A percentile compares a stretch with the other conserved stretches of the same genome.
These are phyloP conservation scores for Cirrhinus mrigala DNA, from an alignment of 2,797 vertebrate genomes.

Conservation along the genomic window DNA sequence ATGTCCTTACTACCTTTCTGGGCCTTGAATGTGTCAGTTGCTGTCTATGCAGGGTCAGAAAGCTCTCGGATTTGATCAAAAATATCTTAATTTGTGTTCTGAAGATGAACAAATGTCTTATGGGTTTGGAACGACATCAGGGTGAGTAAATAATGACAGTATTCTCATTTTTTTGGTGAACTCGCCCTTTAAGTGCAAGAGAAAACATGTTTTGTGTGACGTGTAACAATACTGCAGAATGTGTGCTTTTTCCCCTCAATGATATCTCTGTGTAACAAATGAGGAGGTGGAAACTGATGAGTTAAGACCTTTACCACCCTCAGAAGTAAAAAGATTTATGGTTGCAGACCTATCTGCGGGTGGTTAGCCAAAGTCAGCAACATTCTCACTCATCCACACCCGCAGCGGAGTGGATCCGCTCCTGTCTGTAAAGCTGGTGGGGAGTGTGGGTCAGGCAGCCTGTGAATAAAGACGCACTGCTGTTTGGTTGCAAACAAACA, in stretches of 20 bases:
- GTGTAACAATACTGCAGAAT: not conserved
- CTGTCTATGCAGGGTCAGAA: too few species aligned
- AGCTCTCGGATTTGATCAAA: too few species aligned
- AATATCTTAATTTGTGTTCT: too few species aligned
- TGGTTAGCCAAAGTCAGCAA: conserved; percentile 19
- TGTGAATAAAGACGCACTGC: conserved; percentile 35
- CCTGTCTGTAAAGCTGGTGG: conserved; percentile 4
- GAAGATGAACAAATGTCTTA: too few species aligned
- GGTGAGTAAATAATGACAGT: too few species aligned
- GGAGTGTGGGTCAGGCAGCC: conserved; percentile 33
- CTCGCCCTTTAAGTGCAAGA: not conserved
- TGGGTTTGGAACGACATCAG: too few species aligned
- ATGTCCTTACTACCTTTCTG: too few species aligned
- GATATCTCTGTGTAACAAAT: not conserved
- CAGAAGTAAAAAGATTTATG: conserved; percentile 20
- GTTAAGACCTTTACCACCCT: conserved; percentile 13
- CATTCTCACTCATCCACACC: conserved; percentile 27
- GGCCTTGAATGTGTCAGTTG: too few species aligned
- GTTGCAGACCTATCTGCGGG: not conserved
- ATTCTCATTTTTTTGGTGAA: too few species aligned
- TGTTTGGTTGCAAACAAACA: conserved; percentile 14
- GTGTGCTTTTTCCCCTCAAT: not conserved
- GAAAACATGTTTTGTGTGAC: not conserved
- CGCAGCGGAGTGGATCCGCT: conserved; percentile 13
- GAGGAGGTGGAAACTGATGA: conserved; percentile 7